Conservation (phyloP, 2,888 invertebrate species). For the Drosophila mimetica region DNA sequence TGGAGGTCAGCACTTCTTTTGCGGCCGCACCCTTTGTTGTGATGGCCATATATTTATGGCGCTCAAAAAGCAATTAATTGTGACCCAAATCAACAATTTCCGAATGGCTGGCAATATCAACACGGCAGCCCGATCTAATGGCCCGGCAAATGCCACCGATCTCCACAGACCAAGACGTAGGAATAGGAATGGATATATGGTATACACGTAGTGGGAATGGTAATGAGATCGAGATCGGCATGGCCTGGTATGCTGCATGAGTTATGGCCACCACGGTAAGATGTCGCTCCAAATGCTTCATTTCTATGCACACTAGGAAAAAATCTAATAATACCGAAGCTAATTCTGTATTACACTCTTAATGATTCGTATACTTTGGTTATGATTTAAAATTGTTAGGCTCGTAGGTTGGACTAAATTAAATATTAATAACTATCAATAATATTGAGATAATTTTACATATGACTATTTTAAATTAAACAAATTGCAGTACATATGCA, state of each 20-base stretch:
- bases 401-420: too few species aligned
- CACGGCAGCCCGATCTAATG: constrained; percentile 53
- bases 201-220: constrained; percentile 29
- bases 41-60: constrained; percentile 81
- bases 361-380: too few species aligned
- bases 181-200: constrained; percentile 28
- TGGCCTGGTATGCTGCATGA: constrained; percentile 54
- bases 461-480: too few species aligned
- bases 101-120: constrained; percentile 66
- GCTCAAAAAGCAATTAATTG: constrained; percentile 82
- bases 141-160: constrained; percentile 63
- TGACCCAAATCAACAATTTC: constrained; percentile 74
- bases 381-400: too few species aligned
- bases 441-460: too few species aligned
- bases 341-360: not conserved
- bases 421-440: too few species aligned
- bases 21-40: constrained; percentile 68
- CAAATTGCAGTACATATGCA: too few species aligned
- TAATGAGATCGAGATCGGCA: constrained; percentile 40
- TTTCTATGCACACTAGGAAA: constrained; percentile 52
- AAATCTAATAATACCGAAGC: not conserved
- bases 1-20: constrained; percentile 31
- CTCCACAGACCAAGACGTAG: constrained; percentile 51
- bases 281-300: constrained; percentile 74
- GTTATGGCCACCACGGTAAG: constrained; percentile 61